Evolutionary conservation across 2,113 vertebrate species (phyloP), one percentile per base, ranked within the genome.

Genomic region (Colossoma macropomum): DNA sequence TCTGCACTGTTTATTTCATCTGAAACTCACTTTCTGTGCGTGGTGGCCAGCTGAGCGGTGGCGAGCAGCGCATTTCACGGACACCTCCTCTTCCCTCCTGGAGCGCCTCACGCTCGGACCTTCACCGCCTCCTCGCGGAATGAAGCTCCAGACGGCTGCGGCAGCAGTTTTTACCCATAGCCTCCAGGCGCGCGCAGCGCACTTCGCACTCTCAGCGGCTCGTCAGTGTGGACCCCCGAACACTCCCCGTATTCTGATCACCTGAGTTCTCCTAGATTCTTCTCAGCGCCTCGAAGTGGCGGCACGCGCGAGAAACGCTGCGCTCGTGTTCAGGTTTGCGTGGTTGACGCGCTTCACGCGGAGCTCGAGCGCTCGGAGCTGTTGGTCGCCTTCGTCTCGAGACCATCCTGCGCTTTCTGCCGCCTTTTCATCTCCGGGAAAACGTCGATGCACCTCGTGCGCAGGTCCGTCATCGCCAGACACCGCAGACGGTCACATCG

Each of bases 31-130:
- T 90, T 90, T 82, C 7, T 77, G 81, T 56, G 88, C 71, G 88
- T 89, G 84, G 89, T 88, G 83, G 89, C 76, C 85, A 87, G 89
- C 74, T 86, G 89, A 89, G 90, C 91, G 87, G 89, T 81, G 71
- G 88, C 66, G 71, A 84, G 84, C 81, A 86, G 71, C 75, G 90
- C 93, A 93, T 95, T 92, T 92, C 93, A 91, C 89, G 83, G 85
- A 70, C 85, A 89, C 87, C 77, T 17, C 70, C n/a, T 45, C 28
- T 30, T 50, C 28, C 59, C 59, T 72, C 28, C 50, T 63, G 56
- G 25, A 62, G 60, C 76, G 25, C 71, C 41, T 81, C 81, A 77
- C 63, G 78, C 65, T n/a, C 23, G 59, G 12, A 45, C 17, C 62
- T 28, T 38, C 28, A 52, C 62, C 21, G 54, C 19, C 68, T 68